phyloP scores from a whole-genome alignment of 2,113 vertebrate species.

The Alosa alosa region DNA sequence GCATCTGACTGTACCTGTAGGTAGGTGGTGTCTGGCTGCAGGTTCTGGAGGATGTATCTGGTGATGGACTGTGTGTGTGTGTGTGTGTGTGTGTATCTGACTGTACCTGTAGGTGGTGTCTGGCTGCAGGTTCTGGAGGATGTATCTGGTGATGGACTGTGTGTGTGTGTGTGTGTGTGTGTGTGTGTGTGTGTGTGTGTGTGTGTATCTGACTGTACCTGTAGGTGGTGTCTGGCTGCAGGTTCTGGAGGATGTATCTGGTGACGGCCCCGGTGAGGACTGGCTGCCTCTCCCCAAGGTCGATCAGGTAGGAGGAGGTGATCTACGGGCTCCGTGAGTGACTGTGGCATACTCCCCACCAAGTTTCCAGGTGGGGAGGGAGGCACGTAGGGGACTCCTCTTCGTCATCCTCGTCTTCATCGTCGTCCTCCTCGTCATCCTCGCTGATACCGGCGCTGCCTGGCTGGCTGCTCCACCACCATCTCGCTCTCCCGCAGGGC shows the following conservation, averaged over 20 bases:
- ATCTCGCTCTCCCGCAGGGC: conserved; percentile 81
- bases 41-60: too few relatives aligned
- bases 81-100: not conserved
- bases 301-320: conserved; percentile 90
- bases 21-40: too few relatives aligned
- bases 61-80: too few relatives aligned
- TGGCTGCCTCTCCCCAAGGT: conserved; percentile 91
- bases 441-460: conserved; percentile 25
- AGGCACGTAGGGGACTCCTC: too few relatives aligned
- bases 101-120: not conserved
- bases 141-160: not conserved
- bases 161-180: not conserved
- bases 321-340: too few relatives aligned
- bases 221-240: conserved; percentile 97
- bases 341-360: too few relatives aligned
- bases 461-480: conserved; percentile 40
- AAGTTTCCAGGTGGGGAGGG: too few relatives aligned
- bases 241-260: conserved; percentile 81
- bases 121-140: not conserved
- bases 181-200: not conserved
- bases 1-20: too few relatives aligned
- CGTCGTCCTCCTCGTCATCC: conserved; percentile 56
- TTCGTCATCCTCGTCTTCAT: conserved; percentile 57
- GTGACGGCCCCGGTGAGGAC: conserved; percentile 79
- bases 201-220: conserved; percentile 69